These are phyloP conservation scores for Opisthograptis luteolata DNA, from an alignment of 2,888 invertebrate species.

Conservation along the genomic window DNA sequence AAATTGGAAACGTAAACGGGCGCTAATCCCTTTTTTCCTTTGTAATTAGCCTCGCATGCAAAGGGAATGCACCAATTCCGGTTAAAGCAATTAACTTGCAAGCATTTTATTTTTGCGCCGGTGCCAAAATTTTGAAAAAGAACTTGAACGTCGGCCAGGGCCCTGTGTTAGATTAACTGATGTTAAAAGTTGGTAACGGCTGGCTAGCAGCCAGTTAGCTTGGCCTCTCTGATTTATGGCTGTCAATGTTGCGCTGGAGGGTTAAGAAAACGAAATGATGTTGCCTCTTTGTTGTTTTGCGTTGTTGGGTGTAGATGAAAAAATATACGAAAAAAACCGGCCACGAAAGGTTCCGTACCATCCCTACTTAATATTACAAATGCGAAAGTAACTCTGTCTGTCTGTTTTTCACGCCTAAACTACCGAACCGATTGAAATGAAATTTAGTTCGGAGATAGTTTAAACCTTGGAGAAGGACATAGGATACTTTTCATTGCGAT, in stretches of 20 bases:
- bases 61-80: conserved; percentile 60
- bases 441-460: too few species aligned
- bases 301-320: background rate
- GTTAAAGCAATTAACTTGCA: conserved; percentile 73
- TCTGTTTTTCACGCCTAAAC: too few species aligned
- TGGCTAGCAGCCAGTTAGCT: conserved; percentile 56
- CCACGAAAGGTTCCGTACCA: too few species aligned
- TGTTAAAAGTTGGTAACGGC: conserved; percentile 66
- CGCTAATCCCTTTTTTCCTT: conserved; percentile 23
- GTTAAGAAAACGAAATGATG: conserved; percentile 10
- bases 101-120: conserved; percentile 66
- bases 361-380: too few species aligned
- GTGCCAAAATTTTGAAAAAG: conserved; percentile 73
- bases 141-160: conserved; percentile 68
- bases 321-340: too few species aligned
- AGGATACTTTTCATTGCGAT: too few species aligned
- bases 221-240: conserved; percentile 57
- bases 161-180: conserved; percentile 72
- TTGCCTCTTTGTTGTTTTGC: background rate
- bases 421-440: too few species aligned
- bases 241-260: conserved; percentile 17
- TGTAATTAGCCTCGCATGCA: conserved; percentile 57
- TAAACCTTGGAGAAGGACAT: too few species aligned
- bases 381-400: too few species aligned
- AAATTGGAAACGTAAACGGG: background rate